Base-by-base conservation (phyloP, 2,113 vertebrate genomes). In the Geococcyx californianus region DNA sequence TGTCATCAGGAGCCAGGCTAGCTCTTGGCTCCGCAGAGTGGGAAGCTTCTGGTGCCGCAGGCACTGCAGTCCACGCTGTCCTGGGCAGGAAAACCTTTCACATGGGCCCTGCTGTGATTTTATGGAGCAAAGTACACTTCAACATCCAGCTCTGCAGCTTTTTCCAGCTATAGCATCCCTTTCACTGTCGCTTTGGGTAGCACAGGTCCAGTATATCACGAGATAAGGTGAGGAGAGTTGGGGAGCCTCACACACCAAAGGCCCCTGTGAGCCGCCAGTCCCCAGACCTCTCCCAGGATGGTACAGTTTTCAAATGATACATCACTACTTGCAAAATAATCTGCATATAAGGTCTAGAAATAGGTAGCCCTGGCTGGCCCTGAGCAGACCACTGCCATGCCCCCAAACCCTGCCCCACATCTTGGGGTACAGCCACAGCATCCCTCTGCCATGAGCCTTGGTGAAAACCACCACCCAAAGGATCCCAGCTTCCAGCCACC, bases 161-260 rank as follows among this genome's bases (percentile, higher is more conserved):
- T 67, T 47, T 7, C 23, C 58, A 56, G 36, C 31, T 4, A 3
- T 55, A 42, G 47, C 49, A 13, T 45, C 23, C 28, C 28, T 75
- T 36, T 66, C 4, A 1, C 25, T 26, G 24, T 40, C 6, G 0
- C 25, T 10, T 3, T 5, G 9, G 51, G 8, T 38, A 28, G n/a
- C 7, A 3, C 0, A 1, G 40, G 26, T 9, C 75, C 12, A 25
- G 24, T 10, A 10, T 4, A 14, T n/a, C 5, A 2, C 1, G 31
- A 11, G 12, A 20, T 19, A 64, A 26, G 11, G 23, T 29, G 29
- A 64, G 59, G 33, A 60, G n/a, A 13, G 20, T 9, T 3, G 2
- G 16, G 34, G 36, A 56, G 5, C 54, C n/a, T 28, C 6, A 3
- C 13, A 10, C 24, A 31, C 6, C 44, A 45, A 44, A 77, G 34